These are phyloP conservation scores for Rhinopomastus cyanomelas DNA, from an alignment of 2,113 vertebrate genomes.

Conservation along the genomic window DNA sequence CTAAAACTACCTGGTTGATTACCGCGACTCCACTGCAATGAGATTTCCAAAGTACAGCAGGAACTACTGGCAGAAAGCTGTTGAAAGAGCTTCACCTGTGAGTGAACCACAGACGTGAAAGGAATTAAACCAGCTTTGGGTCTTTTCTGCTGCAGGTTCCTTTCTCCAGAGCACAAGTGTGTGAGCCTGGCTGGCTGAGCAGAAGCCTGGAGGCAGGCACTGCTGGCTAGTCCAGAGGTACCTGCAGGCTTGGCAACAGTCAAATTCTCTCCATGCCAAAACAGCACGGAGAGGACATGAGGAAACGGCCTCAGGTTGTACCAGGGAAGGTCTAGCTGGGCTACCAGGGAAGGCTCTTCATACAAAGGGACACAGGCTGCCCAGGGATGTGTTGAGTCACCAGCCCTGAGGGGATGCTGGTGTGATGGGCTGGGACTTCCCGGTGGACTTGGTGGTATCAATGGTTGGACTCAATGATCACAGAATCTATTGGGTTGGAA, in stretches of 20 bases:
- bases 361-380: too few relatives aligned
- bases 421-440: too few relatives aligned
- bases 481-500: too few relatives aligned
- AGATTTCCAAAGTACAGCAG: neutral
- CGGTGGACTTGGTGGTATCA: too few relatives aligned
- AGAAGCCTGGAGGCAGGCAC: neutral
- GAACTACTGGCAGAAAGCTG: neutral
- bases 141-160: neutral
- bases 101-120: neutral
- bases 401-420: too few relatives aligned
- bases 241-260: neutral
- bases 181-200: neutral
- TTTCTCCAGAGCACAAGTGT: neutral
- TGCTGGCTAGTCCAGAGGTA: neutral
- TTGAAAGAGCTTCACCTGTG: neutral
- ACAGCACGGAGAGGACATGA: too few relatives aligned
- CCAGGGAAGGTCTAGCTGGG: too few relatives aligned
- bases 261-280: too few relatives aligned
- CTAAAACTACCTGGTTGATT: neutral
- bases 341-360: too few relatives aligned
- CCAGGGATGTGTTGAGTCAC: too few relatives aligned
- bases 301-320: too few relatives aligned
- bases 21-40: neutral
- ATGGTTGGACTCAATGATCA: too few relatives aligned
- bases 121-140: neutral